A percentile compares a stretch with the other conserved stretches of the same genome.
These are phyloP conservation scores for Peromyscus californicus DNA, from an alignment of 2,113 vertebrate genomes.

Conservation along the genomic window DNA sequence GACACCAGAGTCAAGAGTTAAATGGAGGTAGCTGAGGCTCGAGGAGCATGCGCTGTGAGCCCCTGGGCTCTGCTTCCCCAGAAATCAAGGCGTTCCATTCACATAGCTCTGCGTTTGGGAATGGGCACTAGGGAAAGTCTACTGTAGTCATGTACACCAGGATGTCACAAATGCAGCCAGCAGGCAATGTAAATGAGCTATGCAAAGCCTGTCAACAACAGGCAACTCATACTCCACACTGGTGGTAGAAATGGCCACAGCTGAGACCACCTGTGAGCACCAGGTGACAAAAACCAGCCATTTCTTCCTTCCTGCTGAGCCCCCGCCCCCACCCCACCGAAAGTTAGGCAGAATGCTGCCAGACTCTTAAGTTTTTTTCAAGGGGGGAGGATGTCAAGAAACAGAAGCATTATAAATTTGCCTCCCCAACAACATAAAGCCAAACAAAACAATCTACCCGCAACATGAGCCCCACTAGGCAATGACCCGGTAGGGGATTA, in stretches of 20 bases:
- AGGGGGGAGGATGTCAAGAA: not conserved
- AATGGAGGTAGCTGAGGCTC: not conserved
- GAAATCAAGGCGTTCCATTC: not conserved
- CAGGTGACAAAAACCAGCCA: fast-evolving
- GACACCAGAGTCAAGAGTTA: not conserved
- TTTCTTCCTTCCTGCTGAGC: fast-evolving
- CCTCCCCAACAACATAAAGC: not conserved
- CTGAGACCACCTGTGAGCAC: not conserved
- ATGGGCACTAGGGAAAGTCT: not conserved
- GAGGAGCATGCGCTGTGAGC: not conserved
- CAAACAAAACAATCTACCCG: not conserved
- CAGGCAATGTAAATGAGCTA: not conserved
- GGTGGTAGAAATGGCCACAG: fast-evolving
- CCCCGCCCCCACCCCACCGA: fast-evolving
- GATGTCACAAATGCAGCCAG: not conserved
- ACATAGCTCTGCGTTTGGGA: not conserved
- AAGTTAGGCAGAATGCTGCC: too few species aligned
- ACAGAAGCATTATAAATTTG: not conserved
- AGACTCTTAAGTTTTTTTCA: not conserved
- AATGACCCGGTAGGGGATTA: not conserved
- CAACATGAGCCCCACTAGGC: not conserved
- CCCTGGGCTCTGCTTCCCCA: not conserved
- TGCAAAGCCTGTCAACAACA: not conserved
- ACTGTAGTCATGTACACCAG: not conserved
- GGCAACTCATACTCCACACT: not conserved